Evolutionary conservation across 92 coral and sea anemone species (phyloP).

Genomic region (Pocillopora grandis): DNA sequence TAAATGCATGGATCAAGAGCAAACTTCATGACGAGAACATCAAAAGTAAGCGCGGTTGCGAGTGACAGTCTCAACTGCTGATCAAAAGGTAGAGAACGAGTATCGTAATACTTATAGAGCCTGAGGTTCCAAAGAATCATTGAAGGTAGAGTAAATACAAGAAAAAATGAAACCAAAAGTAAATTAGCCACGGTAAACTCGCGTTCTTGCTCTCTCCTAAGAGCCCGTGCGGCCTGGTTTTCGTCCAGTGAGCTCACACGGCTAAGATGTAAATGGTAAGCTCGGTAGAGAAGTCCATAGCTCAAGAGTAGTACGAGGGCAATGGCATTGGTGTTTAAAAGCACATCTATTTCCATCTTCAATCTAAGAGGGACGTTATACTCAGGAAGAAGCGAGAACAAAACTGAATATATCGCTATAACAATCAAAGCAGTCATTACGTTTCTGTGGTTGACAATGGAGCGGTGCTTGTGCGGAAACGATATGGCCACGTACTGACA

Average conservation of each 20-base stretch:
- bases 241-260: conserved; percentile 35
- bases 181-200: conserved; percentile 49
- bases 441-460: conserved; percentile 7
- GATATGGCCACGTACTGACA: conserved; percentile 49
- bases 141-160: conserved; percentile 48
- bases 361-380: conserved; percentile 15
- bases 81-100: background rate
- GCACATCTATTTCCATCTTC: conserved; percentile 40
- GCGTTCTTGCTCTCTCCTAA: conserved; percentile 35
- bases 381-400: conserved; percentile 38
- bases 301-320: conserved; percentile 19
- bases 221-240: conserved; percentile 15
- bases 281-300: conserved; percentile 38
- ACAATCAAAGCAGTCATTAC: conserved; percentile 13
- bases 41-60: conserved; percentile 16
- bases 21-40: conserved; percentile 45
- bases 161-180: conserved; percentile 56
- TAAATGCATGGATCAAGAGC: conserved; percentile 63
- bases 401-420: conserved; percentile 36
- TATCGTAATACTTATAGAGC: conserved; percentile 33
- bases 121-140: conserved; percentile 32
- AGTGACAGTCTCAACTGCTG: background rate
- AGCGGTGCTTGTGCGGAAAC: conserved; percentile 53
- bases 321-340: conserved; percentile 43
- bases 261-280: conserved; percentile 44